Evolutionary conservation across 2,113 vertebrate species (phyloP).

Genomic region (Rhabdomys dilectus): DNA sequence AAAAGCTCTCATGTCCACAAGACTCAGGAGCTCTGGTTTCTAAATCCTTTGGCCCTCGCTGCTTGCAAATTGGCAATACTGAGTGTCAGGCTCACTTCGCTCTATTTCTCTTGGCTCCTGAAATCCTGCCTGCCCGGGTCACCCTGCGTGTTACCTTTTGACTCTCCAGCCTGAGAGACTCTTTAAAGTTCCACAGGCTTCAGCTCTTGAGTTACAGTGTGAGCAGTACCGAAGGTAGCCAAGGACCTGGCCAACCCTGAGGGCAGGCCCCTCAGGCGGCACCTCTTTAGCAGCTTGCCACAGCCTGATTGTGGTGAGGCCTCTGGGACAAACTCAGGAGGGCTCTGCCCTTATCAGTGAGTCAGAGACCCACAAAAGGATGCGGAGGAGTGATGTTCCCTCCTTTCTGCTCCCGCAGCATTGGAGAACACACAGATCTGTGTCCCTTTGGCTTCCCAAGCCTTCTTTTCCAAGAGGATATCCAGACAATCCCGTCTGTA

Average conservation of each 20-base stretch:
- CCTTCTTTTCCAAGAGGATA: neutral
- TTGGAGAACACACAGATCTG: too few species aligned
- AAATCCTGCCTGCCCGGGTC: neutral
- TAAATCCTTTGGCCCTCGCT: neutral
- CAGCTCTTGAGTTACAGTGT: rapidly evolving
- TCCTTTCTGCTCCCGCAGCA: neutral
- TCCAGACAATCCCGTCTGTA: neutral
- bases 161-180: neutral
- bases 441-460: neutral
- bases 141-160: neutral
- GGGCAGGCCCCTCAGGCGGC: neutral
- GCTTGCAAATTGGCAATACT: neutral
- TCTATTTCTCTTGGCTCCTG: neutral
- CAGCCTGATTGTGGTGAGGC: neutral
- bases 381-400: too few species aligned
- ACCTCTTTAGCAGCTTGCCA: neutral
- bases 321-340: neutral
- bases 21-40: neutral
- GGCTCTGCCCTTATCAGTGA: neutral
- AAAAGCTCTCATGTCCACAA: neutral
- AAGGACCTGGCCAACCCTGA: neutral
- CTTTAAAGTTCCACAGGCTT: neutral
- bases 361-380: neutral
- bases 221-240: too few species aligned
- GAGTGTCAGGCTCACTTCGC: neutral